Evolutionary conservation across 2,888 invertebrate species (phyloP).

Genomic region (Stictocephala bisonia): DNA sequence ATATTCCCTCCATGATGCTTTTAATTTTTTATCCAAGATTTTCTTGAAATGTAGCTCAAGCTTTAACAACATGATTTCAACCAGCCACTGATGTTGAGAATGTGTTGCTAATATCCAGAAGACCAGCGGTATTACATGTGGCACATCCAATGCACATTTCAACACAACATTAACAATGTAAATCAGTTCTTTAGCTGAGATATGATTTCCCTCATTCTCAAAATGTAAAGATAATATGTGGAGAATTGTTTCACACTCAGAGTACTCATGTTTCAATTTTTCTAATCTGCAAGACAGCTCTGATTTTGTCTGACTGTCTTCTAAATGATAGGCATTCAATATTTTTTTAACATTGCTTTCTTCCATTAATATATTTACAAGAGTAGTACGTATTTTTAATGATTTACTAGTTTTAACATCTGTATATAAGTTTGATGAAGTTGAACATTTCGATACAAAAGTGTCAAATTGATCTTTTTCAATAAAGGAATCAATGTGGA

Average conservation of each 20-base stretch:
- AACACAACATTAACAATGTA: constrained; percentile 51
- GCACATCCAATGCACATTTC: constrained; percentile 40
- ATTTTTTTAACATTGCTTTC: background rate
- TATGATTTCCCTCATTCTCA: constrained; percentile 50
- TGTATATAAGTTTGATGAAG: background rate
- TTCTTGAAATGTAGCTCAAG: constrained; percentile 56
- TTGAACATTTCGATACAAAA: background rate
- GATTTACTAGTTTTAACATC: background rate
- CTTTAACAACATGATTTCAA: constrained; percentile 54
- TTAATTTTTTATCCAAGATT: too few relatives aligned
- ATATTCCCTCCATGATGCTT: constrained; percentile 52
- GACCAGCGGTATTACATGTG: constrained; percentile 46
- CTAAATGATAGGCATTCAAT: background rate
- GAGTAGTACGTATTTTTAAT: background rate
- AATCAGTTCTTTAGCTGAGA: constrained; percentile 52
- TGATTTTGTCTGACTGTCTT: background rate
- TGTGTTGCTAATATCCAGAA: constrained; percentile 56
- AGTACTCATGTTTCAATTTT: constrained; percentile 25
- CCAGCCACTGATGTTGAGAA: constrained; percentile 55
- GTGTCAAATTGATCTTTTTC: background rate
- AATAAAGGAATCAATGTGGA: background rate
- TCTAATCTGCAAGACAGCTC: background rate
- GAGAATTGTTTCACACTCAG: constrained; percentile 47
- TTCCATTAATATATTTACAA: background rate
- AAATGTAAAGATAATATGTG: constrained; percentile 49